A percentile compares a stretch with the other conserved stretches of the same genome.
phyloP scores from a whole-genome alignment of 2,797 vertebrate genomes.

The Labroides dimidiatus region DNA sequence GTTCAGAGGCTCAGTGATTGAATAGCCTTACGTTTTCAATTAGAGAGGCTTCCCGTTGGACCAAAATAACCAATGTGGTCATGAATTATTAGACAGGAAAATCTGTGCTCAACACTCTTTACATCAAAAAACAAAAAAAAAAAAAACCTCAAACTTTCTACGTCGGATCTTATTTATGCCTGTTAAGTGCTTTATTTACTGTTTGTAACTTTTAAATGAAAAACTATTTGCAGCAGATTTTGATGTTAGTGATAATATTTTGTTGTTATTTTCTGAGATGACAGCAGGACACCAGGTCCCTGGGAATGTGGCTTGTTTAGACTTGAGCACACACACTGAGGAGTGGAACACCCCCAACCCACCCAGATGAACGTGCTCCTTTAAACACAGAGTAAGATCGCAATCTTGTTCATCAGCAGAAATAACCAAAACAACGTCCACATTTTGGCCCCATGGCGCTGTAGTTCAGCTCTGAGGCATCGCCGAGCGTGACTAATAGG shows the following conservation, averaged over 20 bases:
- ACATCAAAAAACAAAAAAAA: no score
- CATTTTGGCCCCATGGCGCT: conserved; percentile 21
- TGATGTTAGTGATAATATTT: conserved; percentile 9
- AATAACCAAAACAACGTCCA: conserved; percentile 36
- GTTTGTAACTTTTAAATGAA: neutral
- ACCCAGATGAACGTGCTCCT: conserved; percentile 28
- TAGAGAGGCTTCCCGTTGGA: conserved; percentile 7
- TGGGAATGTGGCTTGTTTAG: conserved; percentile 5
- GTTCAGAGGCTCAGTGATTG: conserved; percentile 20
- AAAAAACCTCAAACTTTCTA: no score
- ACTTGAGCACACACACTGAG: conserved; percentile 20
- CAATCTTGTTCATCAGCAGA: conserved; percentile 39
- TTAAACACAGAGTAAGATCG: conserved; percentile 17
- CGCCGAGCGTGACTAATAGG: conserved; percentile 33
- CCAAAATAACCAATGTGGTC: conserved; percentile 16
- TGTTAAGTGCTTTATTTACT: neutral
- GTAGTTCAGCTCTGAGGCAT: conserved; percentile 35
- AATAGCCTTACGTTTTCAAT: conserved; percentile 16
- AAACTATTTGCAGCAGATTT: neutral
- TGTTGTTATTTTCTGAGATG: conserved; percentile 6
- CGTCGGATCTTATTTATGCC: no score
- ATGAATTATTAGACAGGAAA: neutral
- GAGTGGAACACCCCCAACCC: conserved; percentile 26
- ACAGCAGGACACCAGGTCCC: conserved; percentile 30
- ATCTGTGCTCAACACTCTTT: neutral